A percentile compares a stretch with the other conserved stretches of the same genome.
phyloP scores from a whole-genome alignment of 2,888 invertebrate genomes.

The Lochmaea crataegi region DNA sequence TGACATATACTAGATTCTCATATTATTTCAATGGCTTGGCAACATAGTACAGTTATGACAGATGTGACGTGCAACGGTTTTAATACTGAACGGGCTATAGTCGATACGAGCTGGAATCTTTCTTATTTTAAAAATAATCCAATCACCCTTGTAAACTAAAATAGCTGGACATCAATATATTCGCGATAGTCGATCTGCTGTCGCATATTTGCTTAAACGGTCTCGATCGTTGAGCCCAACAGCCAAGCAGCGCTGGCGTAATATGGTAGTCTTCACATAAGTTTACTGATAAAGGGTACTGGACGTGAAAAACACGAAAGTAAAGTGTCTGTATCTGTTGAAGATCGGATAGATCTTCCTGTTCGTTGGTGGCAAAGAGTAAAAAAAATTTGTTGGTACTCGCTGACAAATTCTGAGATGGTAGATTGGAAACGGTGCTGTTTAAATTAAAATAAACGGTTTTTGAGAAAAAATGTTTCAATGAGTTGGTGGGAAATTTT shows the following conservation, averaged over 20 bases:
- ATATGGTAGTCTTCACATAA: constrained; percentile 63
- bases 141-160: constrained; percentile 47
- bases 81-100: too few species aligned
- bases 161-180: constrained; percentile 63
- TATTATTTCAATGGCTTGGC: too few species aligned
- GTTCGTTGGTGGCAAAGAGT: constrained; percentile 26
- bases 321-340: constrained; percentile 43
- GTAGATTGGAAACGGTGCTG: constrained; percentile 8
- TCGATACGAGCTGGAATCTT: too few species aligned
- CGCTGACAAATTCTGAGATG: constrained; percentile 29
- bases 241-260: constrained; percentile 61
- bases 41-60: too few species aligned
- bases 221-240: constrained; percentile 20
- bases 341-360: constrained; percentile 33
- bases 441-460: background rate
- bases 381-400: constrained; percentile 6
- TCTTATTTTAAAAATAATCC: background rate
- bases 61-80: too few species aligned
- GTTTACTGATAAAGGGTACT: constrained; percentile 53
- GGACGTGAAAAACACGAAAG: constrained; percentile 50
- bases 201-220: constrained; percentile 64
- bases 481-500: too few species aligned
- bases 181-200: constrained; percentile 62
- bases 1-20: too few species aligned
- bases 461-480: too few species aligned